Base-by-base conservation (phyloP, 2,113 vertebrate genomes). In the Tretioscincus oriximinensis region DNA sequence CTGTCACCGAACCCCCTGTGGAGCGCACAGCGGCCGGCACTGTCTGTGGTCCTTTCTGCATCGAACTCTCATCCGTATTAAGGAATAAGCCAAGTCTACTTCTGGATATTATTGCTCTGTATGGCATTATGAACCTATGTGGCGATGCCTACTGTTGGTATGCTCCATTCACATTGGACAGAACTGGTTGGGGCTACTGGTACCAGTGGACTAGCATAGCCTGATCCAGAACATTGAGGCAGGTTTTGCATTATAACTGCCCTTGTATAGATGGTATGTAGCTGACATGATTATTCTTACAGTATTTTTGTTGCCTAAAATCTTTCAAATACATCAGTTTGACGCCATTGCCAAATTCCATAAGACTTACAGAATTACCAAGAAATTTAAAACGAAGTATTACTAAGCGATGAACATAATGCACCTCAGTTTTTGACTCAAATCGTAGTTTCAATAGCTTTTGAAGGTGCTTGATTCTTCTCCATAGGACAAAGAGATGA, bases 371-470 rank as follows among this genome's bases (percentile, higher is more conserved):
- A 47, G n/a, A 12, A n/a, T 73, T 65, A 64, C 54, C 61, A 65
- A n/a, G 24, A 65, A 26, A 14, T 26, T 7, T 4, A 64, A 64
- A 65, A 26, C 24, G n/a, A 26, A 11, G n/a, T 11, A 16, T 58
- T 58, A 2, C 16, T 58, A 18, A 31, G n/a, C 6, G 3, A n/a
- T 49, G 70, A 73, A 75, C 24, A 24, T 21, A 28, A 68, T 67
- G 60, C 66, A 61, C 26, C 22, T 66, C 65, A 85, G 69, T 61
- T 61, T 8, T 14, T 12, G 10, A 76, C 9, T 45, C 2, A 47
- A n/a, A 31, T 67, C 79, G 65, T 77, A 9, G 51, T 72, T 86
- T 86, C 73, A 84, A 69, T 67, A 84, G 49, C 21, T 75, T 83
- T 68, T 67, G 11, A 60, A 24, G 74, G 31, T n/a, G 6, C 12